Base-by-base conservation (phyloP, 1,140 invertebrate species). In the Dendrolimus punctatus region DNA sequence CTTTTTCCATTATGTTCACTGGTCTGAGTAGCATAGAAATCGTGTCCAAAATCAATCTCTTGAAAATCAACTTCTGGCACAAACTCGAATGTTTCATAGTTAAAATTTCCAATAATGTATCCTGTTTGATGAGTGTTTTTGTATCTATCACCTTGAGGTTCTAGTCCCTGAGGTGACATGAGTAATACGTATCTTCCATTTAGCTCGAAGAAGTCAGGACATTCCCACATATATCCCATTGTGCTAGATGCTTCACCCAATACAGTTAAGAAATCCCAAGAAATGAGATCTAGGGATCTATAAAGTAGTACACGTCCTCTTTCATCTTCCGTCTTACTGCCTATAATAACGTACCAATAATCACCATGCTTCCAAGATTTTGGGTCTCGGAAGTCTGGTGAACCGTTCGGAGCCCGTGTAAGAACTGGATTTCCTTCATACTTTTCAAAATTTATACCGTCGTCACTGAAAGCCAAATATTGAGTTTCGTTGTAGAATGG, bases 11-110 rank as follows among this genome's bases (percentile, higher is more conserved):
- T 69, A 5, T 62, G 57, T 46, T 78, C 71, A 8, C 65, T 73
- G 0, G 85, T 83, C 46, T 83, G 80, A n/a, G 83, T 73, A 8
- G 84, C 86, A 50, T 88, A 88, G 48, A 85, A 86, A 46, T 87
- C 84, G 50, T 87, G 84, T 0, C 84, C 84, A 47, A 60, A 87
- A 53, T 87, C 84, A 6, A 87, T 58, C 60, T 87, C 84, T 62
- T 84, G 79, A 55, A 87, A 87, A 4, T 60, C 59, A n/a, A 64
- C 58, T 55, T 82, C 74, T 2, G 63, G 68, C 0, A 71, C 55
- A 49, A 86, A 85, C 52, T 80, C 58, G 44, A 77, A 75, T 0
- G 74, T 84, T 23, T 76, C 72, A 53, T 87, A 87, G 52, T 73
- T 64, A 37, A 87, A 87, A 36, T 58, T 73, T 2, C 84, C 84